Evolutionary conservation across 1,140 invertebrate species (phyloP), one percentile per base, ranked within the genome.

Genomic region (Euwallacea similis): DNA sequence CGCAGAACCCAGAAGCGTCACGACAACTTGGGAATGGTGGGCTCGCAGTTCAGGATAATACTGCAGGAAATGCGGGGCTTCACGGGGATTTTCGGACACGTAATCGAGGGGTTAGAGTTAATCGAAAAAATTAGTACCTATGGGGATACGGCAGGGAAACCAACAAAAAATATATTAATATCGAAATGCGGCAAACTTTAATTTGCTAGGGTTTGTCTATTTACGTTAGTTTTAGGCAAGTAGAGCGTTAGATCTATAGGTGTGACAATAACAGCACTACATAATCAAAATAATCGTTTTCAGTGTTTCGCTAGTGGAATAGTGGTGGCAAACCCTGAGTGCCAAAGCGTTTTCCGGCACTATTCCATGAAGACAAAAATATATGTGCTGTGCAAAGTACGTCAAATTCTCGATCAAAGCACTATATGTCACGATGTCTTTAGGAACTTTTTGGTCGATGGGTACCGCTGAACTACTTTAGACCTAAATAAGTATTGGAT

Each of bases 1-100:
- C 84, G 92, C 16, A 84, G 92, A 6, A 92, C 91, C 55, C 91
- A 93, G 75, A 92, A 91, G 77, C 86, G 90, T 6, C 90, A 92
- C 80, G 90, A 93, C 76, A 92, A 90, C 76, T 80, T 90, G 47
- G 91, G 91, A 42, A 88, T 92, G 85, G 92, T 94, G 0, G 92
- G 91, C 16, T 93, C 92, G 46, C 92, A 93, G 79, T 93, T 93
- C 82, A 88, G 92, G 55, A 88, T 93, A 67, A 91, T 93, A 73
- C 81, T 93, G 65, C 89, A 91, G 71, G 90, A 93, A 77, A 92
- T 92, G 89, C 85, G 89, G 63, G 89, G 89, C 11, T 93, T 93
- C 81, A 93, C 92, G 0, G 92, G 88, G 9, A 93, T 94, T 66
- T 94, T 94, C 78, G 92, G 89, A 6, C 89, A 89, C 79, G 91